Conservation (phyloP, 2,797 vertebrate species). For the Sarcophilus harrisii region DNA sequence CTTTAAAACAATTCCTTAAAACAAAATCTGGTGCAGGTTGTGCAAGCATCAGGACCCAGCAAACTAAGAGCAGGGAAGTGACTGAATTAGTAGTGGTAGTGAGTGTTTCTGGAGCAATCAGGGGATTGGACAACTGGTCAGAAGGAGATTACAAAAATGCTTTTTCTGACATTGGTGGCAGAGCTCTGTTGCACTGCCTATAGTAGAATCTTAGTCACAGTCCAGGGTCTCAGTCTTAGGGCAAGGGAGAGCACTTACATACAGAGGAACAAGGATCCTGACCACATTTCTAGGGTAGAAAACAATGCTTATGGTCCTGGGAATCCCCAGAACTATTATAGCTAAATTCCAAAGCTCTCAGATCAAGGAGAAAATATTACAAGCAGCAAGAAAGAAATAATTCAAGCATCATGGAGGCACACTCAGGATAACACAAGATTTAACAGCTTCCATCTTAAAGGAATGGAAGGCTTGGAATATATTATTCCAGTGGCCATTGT, state of each 20-base stretch:
- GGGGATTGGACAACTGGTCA: not conserved
- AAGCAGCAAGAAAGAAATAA: not conserved
- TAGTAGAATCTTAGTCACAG: not conserved
- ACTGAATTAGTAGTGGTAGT: not conserved
- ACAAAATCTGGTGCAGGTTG: not conserved
- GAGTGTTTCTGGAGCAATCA: not conserved
- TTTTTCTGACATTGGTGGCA: not conserved
- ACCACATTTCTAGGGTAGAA: not conserved
- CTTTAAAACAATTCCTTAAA: not conserved
- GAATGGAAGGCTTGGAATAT: no score
- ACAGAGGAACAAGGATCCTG: not conserved
- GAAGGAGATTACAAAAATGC: not conserved
- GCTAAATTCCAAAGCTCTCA: not conserved
- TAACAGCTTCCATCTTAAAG: not conserved
- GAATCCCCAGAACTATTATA: not conserved
- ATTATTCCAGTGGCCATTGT: no score
- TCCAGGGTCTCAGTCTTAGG: not conserved
- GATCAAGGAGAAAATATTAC: not conserved
- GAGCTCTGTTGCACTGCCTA: not conserved
- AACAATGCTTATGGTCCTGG: not conserved
- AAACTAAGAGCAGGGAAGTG: no score
- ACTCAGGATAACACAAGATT: not conserved
- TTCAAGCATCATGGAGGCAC: not conserved
- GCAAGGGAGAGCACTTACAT: not conserved
- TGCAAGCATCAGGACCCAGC: no score